phyloP scores from a whole-genome alignment of 2,888 invertebrate species.

The Tricholauxania praeusta region DNA sequence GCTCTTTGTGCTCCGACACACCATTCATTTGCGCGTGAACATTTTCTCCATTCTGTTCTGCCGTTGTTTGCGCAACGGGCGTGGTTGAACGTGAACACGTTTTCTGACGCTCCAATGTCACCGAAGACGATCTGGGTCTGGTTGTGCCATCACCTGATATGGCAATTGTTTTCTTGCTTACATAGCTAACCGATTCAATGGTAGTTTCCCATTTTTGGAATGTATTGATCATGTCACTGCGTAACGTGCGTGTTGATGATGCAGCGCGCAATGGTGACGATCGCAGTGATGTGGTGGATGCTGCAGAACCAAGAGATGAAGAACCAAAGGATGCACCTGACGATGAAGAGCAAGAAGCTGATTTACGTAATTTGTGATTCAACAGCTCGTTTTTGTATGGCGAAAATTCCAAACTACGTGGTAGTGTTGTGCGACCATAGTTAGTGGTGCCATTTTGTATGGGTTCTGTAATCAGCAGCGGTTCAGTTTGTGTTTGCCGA shows the following conservation, averaged over 20 bases:
- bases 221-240: constrained; percentile 64
- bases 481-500: constrained; percentile 62
- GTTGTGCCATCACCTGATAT: constrained; percentile 51
- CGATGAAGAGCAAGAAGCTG: constrained; percentile 59
- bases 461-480: constrained; percentile 58
- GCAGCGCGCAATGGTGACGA: constrained; percentile 48
- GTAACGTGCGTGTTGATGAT: constrained; percentile 54
- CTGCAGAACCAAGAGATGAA: constrained; percentile 57
- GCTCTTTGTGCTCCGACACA: constrained; percentile 20
- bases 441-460: constrained; percentile 36
- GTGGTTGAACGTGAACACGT: constrained; percentile 31
- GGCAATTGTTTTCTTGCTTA: constrained; percentile 64
- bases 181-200: constrained; percentile 66
- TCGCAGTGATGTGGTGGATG: constrained; percentile 58
- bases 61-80: constrained; percentile 5
- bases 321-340: constrained; percentile 50
- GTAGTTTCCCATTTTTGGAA: constrained; percentile 68
- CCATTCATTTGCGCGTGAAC: neutral
- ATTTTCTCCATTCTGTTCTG: neutral
- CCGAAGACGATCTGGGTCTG: constrained; percentile 40
- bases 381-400: constrained; percentile 7
- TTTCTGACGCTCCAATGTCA: constrained; percentile 19
- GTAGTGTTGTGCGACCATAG: constrained; percentile 7
- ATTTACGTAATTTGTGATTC: constrained; percentile 54
- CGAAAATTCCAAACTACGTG: constrained; percentile 13